These are phyloP conservation scores for Anodontia alba DNA, from an alignment of 2,888 invertebrate genomes.

Conservation along the genomic window DNA sequence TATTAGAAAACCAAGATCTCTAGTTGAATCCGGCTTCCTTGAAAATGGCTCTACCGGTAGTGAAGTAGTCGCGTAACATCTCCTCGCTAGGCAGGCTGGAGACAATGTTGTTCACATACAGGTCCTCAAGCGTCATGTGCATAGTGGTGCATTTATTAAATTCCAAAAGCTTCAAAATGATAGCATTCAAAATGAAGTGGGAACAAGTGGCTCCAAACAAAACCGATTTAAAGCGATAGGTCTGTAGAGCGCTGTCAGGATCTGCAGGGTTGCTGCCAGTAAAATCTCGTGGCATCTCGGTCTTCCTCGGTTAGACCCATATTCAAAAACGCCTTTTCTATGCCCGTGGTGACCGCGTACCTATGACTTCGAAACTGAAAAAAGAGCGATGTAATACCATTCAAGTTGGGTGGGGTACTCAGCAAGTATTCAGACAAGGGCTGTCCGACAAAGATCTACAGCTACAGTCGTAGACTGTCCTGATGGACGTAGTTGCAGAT, in stretches of 20 bases:
- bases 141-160: neutral
- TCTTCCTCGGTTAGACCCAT: constrained; percentile 34
- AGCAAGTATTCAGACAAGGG: constrained; percentile 52
- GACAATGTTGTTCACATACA: too few relatives aligned
- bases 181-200: constrained; percentile 46
- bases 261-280: constrained; percentile 49
- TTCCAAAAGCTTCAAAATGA: constrained; percentile 36
- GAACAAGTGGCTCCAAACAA: constrained; percentile 54
- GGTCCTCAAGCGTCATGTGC: neutral
- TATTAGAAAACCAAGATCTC: too few relatives aligned
- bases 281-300: constrained; percentile 44
- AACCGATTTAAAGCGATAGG: constrained; percentile 40
- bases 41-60: too few relatives aligned
- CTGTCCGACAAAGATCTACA: constrained; percentile 16
- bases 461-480: constrained; percentile 48
- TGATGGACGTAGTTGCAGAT: constrained; percentile 43
- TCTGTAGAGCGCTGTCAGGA: constrained; percentile 27
- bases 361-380: constrained; percentile 48
- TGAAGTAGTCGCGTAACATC: too few relatives aligned
- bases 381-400: constrained; percentile 46
- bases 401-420: constrained; percentile 32
- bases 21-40: too few relatives aligned
- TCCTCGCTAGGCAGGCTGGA: too few relatives aligned
- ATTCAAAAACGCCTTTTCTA: constrained; percentile 51
- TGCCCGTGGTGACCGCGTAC: constrained; percentile 41